Evolutionary conservation across 2,113 vertebrate species (phyloP).

Genomic region (Cinclus mexicanus): DNA sequence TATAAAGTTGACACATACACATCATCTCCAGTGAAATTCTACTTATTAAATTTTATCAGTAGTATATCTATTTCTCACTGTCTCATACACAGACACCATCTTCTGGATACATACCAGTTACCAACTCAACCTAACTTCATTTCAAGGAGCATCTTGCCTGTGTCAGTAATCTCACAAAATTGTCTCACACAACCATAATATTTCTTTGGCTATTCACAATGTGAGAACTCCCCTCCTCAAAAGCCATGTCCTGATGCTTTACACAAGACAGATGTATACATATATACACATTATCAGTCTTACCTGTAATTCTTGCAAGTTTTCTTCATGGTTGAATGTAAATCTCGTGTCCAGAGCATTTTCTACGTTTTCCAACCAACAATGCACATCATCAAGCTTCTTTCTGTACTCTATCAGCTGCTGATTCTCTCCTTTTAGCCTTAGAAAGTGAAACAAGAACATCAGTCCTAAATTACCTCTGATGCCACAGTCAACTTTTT

Average conservation of each 20-base stretch:
- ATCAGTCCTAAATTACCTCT: neutral
- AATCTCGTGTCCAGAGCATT: conserved; percentile 70
- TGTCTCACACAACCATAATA: neutral
- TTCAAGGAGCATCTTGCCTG: fast-evolving
- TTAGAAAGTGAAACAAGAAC: conserved; percentile 39
- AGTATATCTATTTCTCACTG: neutral
- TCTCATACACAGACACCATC: neutral
- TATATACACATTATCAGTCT: neutral
- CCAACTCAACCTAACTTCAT: neutral
- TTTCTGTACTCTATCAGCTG: conserved; percentile 78
- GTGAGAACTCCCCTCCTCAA: neutral
- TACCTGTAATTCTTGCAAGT: conserved; percentile 84
- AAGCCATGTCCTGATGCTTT: neutral
- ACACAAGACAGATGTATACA: neutral
- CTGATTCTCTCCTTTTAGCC: conserved; percentile 81
- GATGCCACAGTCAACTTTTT: neutral
- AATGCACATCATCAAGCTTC: conserved; percentile 75
- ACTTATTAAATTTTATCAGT: neutral
- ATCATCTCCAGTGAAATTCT: neutral
- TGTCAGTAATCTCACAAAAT: neutral
- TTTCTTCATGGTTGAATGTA: conserved; percentile 73
- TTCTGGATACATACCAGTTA: neutral
- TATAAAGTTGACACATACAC: neutral
- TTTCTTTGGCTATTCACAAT: neutral
- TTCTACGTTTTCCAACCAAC: conserved; percentile 85